A percentile compares a stretch with the other conserved stretches of the same genome.
Conservation (phyloP, 2,888 invertebrate species). For the Machimus rusticus region DNA sequence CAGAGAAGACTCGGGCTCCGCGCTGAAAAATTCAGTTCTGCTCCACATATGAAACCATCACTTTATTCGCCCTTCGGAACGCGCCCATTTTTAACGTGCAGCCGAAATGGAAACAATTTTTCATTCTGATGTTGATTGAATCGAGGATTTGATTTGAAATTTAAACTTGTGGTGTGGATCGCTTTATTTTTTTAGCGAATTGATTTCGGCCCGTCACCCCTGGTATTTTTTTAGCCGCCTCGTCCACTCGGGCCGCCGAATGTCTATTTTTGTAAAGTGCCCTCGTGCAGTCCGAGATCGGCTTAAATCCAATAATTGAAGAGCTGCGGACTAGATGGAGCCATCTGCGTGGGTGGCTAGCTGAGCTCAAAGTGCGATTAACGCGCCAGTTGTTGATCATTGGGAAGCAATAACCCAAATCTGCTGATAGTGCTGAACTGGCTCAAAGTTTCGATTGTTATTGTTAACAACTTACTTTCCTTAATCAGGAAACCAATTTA, state of each 20-base stretch:
- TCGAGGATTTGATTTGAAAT: slow-evolving; percentile 18
- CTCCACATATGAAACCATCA: slow-evolving; percentile 12
- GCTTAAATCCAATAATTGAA: background rate
- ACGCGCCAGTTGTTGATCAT: background rate
- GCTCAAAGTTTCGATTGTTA: background rate
- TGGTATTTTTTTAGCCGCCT: background rate
- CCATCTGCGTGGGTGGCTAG: background rate
- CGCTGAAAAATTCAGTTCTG: background rate
- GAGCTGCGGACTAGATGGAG: background rate
- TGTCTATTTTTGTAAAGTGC: background rate
- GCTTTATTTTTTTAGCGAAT: slow-evolving; percentile 10
- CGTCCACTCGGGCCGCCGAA: background rate
- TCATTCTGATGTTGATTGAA: slow-evolving; percentile 26
- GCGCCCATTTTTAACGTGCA: background rate
- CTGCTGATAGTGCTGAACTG: background rate
- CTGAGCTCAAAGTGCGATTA: background rate
- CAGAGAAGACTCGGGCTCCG: background rate
- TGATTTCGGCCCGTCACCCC: background rate
- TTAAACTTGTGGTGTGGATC: background rate
- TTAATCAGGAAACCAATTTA: background rate
- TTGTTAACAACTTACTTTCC: background rate
- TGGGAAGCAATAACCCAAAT: background rate
- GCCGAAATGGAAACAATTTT: background rate
- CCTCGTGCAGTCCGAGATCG: background rate
- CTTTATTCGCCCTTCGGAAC: background rate